Evolutionary conservation across 2,113 vertebrate species (phyloP).

Genomic region (Beaufortia kweichowensis): DNA sequence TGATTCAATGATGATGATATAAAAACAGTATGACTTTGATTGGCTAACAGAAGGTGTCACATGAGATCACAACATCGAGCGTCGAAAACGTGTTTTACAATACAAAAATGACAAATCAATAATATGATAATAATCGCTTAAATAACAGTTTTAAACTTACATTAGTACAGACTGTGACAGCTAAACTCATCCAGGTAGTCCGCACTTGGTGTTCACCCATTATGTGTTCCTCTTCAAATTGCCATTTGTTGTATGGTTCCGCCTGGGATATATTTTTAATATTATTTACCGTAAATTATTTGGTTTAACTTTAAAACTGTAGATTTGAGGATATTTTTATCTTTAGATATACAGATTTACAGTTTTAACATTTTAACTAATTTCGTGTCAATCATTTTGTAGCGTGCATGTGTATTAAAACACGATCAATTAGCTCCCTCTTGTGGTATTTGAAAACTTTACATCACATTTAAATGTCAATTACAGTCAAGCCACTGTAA

Average conservation of each 20-base stretch:
- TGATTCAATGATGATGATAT: too few relatives aligned
- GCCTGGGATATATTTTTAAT: neutral
- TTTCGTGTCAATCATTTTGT: too few relatives aligned
- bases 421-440: neutral
- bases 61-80: neutral
- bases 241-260: conserved; percentile 16
- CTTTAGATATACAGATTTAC: too few relatives aligned
- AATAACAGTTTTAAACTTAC: conserved; percentile 19
- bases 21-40: neutral
- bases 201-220: neutral
- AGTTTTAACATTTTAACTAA: too few relatives aligned
- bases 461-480: neutral
- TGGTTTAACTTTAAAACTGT: too few relatives aligned
- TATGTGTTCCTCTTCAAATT: conserved; percentile 33
- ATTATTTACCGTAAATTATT: too few relatives aligned
- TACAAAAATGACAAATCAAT: neutral
- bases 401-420: neutral
- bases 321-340: neutral
- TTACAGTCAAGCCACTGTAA: neutral
- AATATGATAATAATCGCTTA: neutral
- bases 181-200: conserved; percentile 1
- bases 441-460: neutral
- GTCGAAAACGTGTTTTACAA: neutral
- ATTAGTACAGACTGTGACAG: neutral
- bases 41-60: neutral